These are phyloP conservation scores for Agrotis ipsilon DNA, from an alignment of 2,888 invertebrate genomes.

Conservation along the genomic window DNA sequence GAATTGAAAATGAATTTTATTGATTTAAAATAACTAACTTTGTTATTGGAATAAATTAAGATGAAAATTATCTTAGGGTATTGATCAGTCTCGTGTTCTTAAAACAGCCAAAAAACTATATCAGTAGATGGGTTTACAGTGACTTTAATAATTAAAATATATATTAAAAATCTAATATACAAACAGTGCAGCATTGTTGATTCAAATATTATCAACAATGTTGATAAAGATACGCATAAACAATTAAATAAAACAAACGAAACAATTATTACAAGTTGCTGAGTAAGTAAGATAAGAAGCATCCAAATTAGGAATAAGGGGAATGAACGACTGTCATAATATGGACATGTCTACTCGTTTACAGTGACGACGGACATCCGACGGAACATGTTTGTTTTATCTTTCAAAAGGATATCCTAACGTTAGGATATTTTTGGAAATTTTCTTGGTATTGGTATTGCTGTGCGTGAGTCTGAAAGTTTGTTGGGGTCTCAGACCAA, in stretches of 20 bases:
- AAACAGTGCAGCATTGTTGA: not conserved
- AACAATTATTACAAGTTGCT: not conserved
- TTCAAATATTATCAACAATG: not conserved
- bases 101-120: not conserved
- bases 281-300: constrained; percentile 8
- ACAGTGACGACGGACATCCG: constrained; percentile 51
- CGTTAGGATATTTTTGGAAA: constrained; percentile 47
- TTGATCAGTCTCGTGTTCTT: not conserved
- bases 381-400: constrained; percentile 55
- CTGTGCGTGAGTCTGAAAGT: constrained; percentile 6
- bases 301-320: constrained; percentile 43
- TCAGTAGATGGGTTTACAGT: not conserved
- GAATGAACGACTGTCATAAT: constrained; percentile 29
- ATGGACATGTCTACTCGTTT: constrained; percentile 13
- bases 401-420: constrained; percentile 54
- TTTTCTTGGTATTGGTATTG: constrained; percentile 8
- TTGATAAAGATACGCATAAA: not conserved
- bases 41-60: not conserved
- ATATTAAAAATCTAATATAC: too few species aligned
- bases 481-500: too few species aligned
- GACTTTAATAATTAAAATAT: not conserved
- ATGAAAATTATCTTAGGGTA: not conserved
- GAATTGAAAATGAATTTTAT: not conserved
- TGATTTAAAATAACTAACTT: not conserved
- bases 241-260: not conserved